These are phyloP conservation scores for Nebria ingens DNA, from an alignment of 1,140 invertebrate species.

Conservation along the genomic window DNA sequence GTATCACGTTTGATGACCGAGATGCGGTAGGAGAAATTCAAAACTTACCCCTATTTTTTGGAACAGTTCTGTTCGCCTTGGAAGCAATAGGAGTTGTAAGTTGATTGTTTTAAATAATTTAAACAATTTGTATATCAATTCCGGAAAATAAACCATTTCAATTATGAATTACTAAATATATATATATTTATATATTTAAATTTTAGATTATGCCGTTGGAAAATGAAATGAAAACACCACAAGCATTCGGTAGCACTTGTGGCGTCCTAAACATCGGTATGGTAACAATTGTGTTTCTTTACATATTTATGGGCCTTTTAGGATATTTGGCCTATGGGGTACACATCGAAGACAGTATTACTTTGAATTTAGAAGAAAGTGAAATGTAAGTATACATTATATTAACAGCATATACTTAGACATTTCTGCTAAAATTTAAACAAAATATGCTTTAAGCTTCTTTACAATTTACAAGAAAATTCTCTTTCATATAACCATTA, in stretches of 20 bases:
- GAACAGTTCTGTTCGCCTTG: constrained; percentile 65
- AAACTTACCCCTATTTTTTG: constrained; percentile 56
- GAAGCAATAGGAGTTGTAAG: constrained; percentile 54
- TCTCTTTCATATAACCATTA: too few species aligned
- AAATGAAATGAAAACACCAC: constrained; percentile 74
- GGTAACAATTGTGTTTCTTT: constrained; percentile 57
- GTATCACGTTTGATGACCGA: constrained; percentile 39
- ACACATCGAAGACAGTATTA: constrained; percentile 51
- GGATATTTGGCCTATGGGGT: constrained; percentile 68
- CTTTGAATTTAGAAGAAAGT: constrained; percentile 49
- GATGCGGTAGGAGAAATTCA: constrained; percentile 37
- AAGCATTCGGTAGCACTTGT: constrained; percentile 52
- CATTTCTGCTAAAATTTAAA: too few species aligned
- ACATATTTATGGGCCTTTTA: constrained; percentile 65
- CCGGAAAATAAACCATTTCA: too few species aligned
- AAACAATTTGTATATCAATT: too few species aligned
- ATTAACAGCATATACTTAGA: not conserved
- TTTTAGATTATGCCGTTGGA: constrained; percentile 70
- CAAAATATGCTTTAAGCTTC: too few species aligned
- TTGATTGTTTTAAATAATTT: constrained; percentile 11
- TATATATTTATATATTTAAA: not conserved
- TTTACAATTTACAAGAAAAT: too few species aligned
- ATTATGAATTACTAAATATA: too few species aligned
- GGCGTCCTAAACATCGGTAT: constrained; percentile 73
- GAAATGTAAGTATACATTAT: constrained; percentile 45